phyloP scores from a whole-genome alignment of 1,140 invertebrate species.

The Vollenhovia emeryi region DNA sequence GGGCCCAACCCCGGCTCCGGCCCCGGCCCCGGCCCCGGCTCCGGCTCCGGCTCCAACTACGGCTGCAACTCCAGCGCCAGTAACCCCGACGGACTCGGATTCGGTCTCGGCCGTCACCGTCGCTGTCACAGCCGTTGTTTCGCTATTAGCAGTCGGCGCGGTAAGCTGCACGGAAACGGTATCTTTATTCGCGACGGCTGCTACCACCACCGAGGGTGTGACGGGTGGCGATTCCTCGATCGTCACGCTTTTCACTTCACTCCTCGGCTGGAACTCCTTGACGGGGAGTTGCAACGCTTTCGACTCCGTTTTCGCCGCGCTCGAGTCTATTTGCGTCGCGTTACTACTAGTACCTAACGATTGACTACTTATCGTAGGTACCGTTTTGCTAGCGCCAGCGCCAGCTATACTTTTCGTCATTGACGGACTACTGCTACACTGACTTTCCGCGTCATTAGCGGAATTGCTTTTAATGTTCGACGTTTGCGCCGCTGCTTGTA shows the following conservation, averaged over 20 bases:
- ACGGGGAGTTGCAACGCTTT: constrained; percentile 71
- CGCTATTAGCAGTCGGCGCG: background rate
- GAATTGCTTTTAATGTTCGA: constrained; percentile 68
- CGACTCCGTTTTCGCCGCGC: constrained; percentile 69
- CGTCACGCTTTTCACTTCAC: constrained; percentile 66
- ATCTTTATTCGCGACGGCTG: constrained; percentile 69
- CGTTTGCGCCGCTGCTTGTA: constrained; percentile 65
- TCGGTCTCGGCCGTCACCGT: constrained; percentile 29
- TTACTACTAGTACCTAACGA: constrained; percentile 67
- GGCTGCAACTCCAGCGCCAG: background rate
- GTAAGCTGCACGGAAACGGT: constrained; percentile 72
- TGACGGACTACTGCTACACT: constrained; percentile 69
- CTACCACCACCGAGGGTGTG: background rate
- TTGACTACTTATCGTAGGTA: constrained; percentile 66
- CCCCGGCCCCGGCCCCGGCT: background rate
- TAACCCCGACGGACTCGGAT: background rate
- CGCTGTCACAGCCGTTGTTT: constrained; percentile 20
- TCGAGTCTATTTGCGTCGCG: constrained; percentile 62
- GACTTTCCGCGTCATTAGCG: constrained; percentile 69
- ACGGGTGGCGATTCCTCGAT: constrained; percentile 62
- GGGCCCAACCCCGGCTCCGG: too few relatives aligned
- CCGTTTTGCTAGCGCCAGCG: constrained; percentile 24
- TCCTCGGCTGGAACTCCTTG: constrained; percentile 76
- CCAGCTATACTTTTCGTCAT: constrained; percentile 66
- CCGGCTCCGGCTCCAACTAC: background rate